Conservation (phyloP, 2,797 vertebrate genomes). For the Nannoperca australis region DNA sequence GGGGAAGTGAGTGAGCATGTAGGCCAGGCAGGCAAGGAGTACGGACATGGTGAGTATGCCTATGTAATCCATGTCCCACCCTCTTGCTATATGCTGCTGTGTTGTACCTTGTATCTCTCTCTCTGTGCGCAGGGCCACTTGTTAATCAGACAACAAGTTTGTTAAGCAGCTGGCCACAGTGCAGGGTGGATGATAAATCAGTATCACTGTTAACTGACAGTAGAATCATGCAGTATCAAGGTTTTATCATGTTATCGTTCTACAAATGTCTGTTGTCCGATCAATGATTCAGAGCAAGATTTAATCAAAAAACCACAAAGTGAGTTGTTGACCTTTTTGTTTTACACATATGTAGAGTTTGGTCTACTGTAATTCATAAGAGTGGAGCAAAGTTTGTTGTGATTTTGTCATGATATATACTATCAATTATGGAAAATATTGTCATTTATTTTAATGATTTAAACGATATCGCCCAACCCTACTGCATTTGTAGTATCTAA, state of each 20-base stretch:
- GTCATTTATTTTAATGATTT: neutral
- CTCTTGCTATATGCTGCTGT: constrained; percentile 42
- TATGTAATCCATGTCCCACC: constrained; percentile 53
- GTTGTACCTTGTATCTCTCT: constrained; percentile 39
- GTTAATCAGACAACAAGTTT: constrained; percentile 38
- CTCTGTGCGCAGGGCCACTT: constrained; percentile 16
- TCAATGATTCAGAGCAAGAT: neutral
- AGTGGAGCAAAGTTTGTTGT: neutral
- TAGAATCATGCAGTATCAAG: neutral
- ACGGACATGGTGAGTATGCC: constrained; percentile 48
- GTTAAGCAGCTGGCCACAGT: constrained; percentile 19
- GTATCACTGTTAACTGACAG: neutral
- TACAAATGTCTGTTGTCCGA: neutral
- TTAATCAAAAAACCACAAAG: neutral
- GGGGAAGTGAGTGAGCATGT: constrained; percentile 76
- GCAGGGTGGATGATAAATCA: constrained; percentile 2
- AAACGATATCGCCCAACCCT: neutral
- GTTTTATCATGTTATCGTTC: neutral
- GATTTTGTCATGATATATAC: neutral
- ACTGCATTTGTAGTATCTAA: neutral
- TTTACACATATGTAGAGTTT: neutral
- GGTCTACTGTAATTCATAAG: neutral
- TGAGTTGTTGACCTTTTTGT: neutral
- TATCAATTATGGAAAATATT: neutral
- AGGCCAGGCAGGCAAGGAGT: constrained; percentile 64